Evolutionary conservation across 1,140 invertebrate genomes (phyloP), one percentile per base, ranked within the genome.

Genomic region (Heliconius congener): DNA sequence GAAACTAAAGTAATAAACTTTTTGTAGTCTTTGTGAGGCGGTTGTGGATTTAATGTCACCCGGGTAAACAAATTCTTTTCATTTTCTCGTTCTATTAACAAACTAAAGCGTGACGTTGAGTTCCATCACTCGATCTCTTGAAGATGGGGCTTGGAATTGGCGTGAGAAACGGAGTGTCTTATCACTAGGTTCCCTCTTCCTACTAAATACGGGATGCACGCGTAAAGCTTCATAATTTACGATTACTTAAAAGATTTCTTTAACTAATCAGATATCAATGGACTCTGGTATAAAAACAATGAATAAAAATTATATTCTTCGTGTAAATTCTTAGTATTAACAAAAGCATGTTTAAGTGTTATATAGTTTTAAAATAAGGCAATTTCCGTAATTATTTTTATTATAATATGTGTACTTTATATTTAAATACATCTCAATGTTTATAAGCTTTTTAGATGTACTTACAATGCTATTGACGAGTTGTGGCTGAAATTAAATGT

Each of bases 351-450:
- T 57, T n/a, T 60, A 60, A 60, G 60, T 66, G 23, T 66, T 66
- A 66, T 66, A 66, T 66, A 16, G 60, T 66, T 66, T 27, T 66
- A 66, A 66, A 66, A 30, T 27, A 66, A 66, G 55, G 55, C 55
- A 11, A 60, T 60, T 60, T 30, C 23, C 16, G 55, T 66, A 27
- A n/a, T 66, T 11, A 27, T 23, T 16, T 27, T 16, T 30, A 16
- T 66, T 57, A 5, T 19, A 23, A 60, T 60, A 66, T 27, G 23
- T 23, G 23, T 66, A 30, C 27, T 30, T 66, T 30, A 66, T 6
- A 9, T 30, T 16, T 60, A 60, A 23, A 60, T 11, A 60, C 50
- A 23, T 60, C 19, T 55, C 8, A n/a, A 60, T 60, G n/a, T 60
- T 60, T 60, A 60, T 60, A 60, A 60, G 55, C 55, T n/a, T 60